phyloP scores from a whole-genome alignment of 2,113 vertebrate species.

The Phoenicopterus ruber region DNA sequence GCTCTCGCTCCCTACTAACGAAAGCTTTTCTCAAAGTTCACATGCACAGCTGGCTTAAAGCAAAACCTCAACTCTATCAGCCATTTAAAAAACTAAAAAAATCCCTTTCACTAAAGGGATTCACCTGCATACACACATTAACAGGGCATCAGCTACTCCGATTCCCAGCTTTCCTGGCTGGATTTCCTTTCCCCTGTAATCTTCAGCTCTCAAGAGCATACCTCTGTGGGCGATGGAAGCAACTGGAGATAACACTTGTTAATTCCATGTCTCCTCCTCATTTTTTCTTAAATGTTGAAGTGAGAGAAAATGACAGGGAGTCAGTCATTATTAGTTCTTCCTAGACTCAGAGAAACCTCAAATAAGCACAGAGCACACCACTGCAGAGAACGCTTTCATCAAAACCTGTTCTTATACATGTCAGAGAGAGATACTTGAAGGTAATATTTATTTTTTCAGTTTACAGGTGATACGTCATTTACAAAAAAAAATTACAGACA shows the following conservation, averaged over 20 bases:
- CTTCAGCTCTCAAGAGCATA: not conserved
- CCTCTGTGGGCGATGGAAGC: not conserved
- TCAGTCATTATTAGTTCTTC: not conserved
- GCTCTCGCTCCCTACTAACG: not conserved
- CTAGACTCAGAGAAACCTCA: not conserved
- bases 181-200: not conserved
- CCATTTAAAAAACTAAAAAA: not conserved
- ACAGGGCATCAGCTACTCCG: not conserved
- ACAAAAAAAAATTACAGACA: slow-evolving; percentile 78
- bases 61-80: not conserved
- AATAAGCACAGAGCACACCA: not conserved
- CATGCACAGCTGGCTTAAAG: not conserved
- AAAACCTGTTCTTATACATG: slow-evolving; percentile 26
- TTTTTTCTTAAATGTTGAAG: not conserved
- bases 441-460: slow-evolving; percentile 81
- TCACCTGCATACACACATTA: not conserved
- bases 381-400: not conserved
- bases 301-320: not conserved
- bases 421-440: slow-evolving; percentile 67
- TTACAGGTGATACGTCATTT: slow-evolving; percentile 80
- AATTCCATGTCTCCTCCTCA: not conserved
- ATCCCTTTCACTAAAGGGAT: not conserved
- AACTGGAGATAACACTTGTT: not conserved
- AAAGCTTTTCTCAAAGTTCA: not conserved
- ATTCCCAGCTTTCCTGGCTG: not conserved